Evolutionary conservation across 2,888 invertebrate genomes (phyloP), one percentile per base, ranked within the genome.

Genomic region (Acanthopleura granulata): DNA sequence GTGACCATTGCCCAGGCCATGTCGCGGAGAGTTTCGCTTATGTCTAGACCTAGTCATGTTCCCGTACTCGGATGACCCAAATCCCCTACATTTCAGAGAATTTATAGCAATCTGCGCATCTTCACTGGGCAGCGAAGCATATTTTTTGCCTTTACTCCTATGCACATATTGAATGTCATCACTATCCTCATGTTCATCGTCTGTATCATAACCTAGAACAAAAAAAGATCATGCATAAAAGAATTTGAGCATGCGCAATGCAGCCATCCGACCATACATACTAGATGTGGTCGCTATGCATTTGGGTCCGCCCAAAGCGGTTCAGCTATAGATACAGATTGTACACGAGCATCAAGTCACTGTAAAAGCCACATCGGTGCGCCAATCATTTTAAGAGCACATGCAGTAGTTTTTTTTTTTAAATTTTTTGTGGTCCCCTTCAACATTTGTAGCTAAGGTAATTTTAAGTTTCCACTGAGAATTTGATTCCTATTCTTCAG

Each of bases 201-300:
- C 89, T 57, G 87, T 83, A 79, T 88, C 88, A 83, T 85, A 88
- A 77, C 89, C 89, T 89, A 88, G 71, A 88, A 86, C n/a, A 82
- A 76, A 79, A 84, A 80, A 78, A 79, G 82, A 82, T 78, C 82
- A 82, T 82, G 83, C 83, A 82, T 77, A 82, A 74, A 73, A 76
- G 73, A 78, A 72, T 71, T 61, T 57, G 50, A 74, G 70, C 79
- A 78, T 76, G 78, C 77, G 75, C 49, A 50, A 75, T 75, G 72
- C 72, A 75, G 40, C 3, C n/a, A 74, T 27, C 4, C 29, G 40
- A 51, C n/a, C 49, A 30, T 51, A 40, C 40, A 40, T 40, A 40
- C 40, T 40, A 40, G 40, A 9, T 40, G n/a, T 40, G 40, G 40
- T 40, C 40, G 40, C 40, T 40, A 40, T 40, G 40, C 40, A 40